Conservation (phyloP, 2,797 vertebrate genomes). For the Sebastes goodei region DNA sequence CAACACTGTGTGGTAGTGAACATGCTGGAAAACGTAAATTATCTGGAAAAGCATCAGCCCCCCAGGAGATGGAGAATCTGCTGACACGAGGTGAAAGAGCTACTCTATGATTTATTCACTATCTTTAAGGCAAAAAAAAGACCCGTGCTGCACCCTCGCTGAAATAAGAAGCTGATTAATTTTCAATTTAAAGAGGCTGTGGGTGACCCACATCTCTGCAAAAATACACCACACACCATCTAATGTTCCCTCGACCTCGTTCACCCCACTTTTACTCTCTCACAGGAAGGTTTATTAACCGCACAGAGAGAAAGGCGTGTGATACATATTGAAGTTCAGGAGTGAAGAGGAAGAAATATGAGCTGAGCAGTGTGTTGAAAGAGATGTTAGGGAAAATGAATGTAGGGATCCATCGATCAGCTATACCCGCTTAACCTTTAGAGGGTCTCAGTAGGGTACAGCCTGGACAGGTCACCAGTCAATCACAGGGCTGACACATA, state of each 20-base stretch:
- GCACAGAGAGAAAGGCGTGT: not conserved
- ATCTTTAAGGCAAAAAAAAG: not conserved
- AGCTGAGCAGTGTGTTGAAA: not conserved
- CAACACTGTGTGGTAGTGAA: not conserved
- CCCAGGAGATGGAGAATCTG: conserved; percentile 26
- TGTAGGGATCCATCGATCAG: not conserved
- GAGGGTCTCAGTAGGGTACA: rapidly evolving
- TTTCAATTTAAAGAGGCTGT: conserved; percentile 6
- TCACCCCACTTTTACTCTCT: conserved; percentile 2
- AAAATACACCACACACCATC: not conserved
- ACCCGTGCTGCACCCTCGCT: not conserved
- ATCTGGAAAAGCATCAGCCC: conserved; percentile 13
- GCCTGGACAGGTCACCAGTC: not conserved
- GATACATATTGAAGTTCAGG: not conserved
- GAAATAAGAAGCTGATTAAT: conserved; percentile 13
- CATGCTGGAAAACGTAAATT: conserved; percentile 2
- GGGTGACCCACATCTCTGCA: conserved; percentile 35
- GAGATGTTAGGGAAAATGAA: not conserved
- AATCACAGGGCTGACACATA: not conserved
- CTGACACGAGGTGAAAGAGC: conserved; percentile 29
- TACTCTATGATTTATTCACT: conserved; percentile 12
- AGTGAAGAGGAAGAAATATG: conserved; percentile 9
- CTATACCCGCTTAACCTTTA: not conserved
- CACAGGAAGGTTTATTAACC: not conserved
- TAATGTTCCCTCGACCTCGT: not conserved